Conservation (phyloP, 92 coral and sea anemone species). For the Epizoanthus scotinus region DNA sequence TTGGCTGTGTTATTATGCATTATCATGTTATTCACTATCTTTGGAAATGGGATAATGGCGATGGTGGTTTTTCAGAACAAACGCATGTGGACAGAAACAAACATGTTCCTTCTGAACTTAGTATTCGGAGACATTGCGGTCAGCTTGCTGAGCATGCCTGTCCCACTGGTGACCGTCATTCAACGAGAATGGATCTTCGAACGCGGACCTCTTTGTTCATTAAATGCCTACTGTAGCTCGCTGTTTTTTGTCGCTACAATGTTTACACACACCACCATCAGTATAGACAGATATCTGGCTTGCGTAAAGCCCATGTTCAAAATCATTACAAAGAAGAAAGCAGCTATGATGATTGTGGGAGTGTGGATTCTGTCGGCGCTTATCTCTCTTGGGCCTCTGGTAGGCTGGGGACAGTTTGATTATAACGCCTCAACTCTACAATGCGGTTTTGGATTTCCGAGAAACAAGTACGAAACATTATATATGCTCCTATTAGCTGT, state of each 20-base stretch:
- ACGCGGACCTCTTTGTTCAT: constrained; percentile 61
- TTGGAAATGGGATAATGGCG: constrained; percentile 68
- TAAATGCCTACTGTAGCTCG: constrained; percentile 72
- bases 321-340: constrained; percentile 71
- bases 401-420: constrained; percentile 83
- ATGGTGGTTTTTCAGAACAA: constrained; percentile 68
- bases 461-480: constrained; percentile 50
- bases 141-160: constrained; percentile 68
- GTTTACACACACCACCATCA: constrained; percentile 79
- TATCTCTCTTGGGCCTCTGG: constrained; percentile 69
- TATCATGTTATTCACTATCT: constrained; percentile 56
- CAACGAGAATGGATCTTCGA: constrained; percentile 58
- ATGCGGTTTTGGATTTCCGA: constrained; percentile 81
- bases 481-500: constrained; percentile 66
- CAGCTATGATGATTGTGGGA: constrained; percentile 54
- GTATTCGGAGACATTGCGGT: constrained; percentile 80
- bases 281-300: constrained; percentile 78
- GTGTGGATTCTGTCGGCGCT: constrained; percentile 67
- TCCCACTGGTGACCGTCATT: constrained; percentile 69
- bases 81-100: constrained; percentile 85
- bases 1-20: constrained; percentile 58
- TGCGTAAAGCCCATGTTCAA: constrained; percentile 84
- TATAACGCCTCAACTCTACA: constrained; percentile 79
- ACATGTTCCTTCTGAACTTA: constrained; percentile 77
- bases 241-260: constrained; percentile 76